These are phyloP conservation scores for Nesidiocoris tenuis DNA, from an alignment of 2,888 invertebrate species.

Conservation along the genomic window DNA sequence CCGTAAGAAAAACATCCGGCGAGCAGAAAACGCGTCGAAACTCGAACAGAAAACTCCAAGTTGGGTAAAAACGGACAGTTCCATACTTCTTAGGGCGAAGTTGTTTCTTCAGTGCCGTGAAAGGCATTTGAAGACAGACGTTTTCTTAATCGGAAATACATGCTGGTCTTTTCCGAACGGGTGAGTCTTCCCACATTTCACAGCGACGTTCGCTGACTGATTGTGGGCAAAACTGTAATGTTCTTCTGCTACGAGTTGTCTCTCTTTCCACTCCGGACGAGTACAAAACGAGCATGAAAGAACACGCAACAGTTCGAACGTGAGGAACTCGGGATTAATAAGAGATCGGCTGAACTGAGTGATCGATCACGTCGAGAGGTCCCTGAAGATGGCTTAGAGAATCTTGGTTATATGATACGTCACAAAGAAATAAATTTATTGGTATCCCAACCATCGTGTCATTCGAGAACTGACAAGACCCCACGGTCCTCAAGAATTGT, in stretches of 20 bases:
- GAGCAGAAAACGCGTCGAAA: conserved; percentile 1
- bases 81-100: not conserved
- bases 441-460: no score
- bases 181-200: conserved; percentile 20
- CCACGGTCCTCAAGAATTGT: no score
- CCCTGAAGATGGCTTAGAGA: no score
- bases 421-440: no score
- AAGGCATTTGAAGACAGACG: not conserved
- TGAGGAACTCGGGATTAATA: not conserved
- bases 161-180: conserved; percentile 8
- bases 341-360: not conserved
- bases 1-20: not conserved
- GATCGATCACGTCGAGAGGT: conserved; percentile 18
- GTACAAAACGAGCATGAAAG: not conserved
- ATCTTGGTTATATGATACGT: no score
- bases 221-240: conserved; percentile 25
- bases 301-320: not conserved
- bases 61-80: conserved; percentile 5
- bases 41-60: not conserved
- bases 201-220: conserved; percentile 14
- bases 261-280: conserved; percentile 20
- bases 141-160: conserved; percentile 14
- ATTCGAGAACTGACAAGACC: no score
- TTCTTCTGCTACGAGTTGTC: not conserved
- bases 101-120: conserved; percentile 1